Evolutionary conservation across 2,888 invertebrate species (phyloP).

Genomic region (Trichopoda pennipes): DNA sequence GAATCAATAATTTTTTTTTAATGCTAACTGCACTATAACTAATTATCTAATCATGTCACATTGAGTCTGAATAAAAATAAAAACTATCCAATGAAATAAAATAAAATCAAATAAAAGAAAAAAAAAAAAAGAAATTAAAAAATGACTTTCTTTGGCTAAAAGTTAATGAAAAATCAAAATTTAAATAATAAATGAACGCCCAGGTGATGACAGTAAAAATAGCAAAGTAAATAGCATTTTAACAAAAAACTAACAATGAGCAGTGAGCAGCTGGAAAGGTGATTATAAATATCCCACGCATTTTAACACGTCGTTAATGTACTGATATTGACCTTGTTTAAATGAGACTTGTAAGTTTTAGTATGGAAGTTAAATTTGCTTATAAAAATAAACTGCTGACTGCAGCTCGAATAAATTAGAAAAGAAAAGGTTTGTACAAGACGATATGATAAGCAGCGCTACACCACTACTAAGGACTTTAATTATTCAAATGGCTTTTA

Average conservation of each 20-base stretch:
- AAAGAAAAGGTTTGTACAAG: neutral
- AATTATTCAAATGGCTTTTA: too few species aligned
- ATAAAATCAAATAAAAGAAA: too few species aligned
- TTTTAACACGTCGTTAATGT: slow-evolving; percentile 69
- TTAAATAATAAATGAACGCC: slow-evolving; percentile 52
- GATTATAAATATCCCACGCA: slow-evolving; percentile 66
- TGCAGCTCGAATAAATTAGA: neutral
- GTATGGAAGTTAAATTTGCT: slow-evolving; percentile 62
- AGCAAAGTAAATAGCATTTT: slow-evolving; percentile 16
- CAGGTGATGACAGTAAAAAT: slow-evolving; percentile 49
- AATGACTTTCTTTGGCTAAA: slow-evolving; percentile 64
- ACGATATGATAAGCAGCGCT: neutral
- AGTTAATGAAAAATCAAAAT: slow-evolving; percentile 40
- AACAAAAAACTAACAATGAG: slow-evolving; percentile 28
- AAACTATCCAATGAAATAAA: slow-evolving; percentile 26
- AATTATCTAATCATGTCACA: slow-evolving; percentile 65
- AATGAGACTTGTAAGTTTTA: slow-evolving; percentile 71
- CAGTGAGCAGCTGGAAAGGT: slow-evolving; percentile 27
- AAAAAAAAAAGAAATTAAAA: slow-evolving; percentile 14
- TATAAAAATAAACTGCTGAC: slow-evolving; percentile 34
- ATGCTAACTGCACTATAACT: slow-evolving; percentile 33
- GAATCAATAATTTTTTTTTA: slow-evolving; percentile 47
- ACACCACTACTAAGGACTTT: neutral
- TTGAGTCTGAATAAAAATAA: slow-evolving; percentile 41
- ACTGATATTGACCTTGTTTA: slow-evolving; percentile 81